Evolutionary conservation across 1,140 invertebrate genomes (phyloP).

Genomic region (Dryas iulia): DNA sequence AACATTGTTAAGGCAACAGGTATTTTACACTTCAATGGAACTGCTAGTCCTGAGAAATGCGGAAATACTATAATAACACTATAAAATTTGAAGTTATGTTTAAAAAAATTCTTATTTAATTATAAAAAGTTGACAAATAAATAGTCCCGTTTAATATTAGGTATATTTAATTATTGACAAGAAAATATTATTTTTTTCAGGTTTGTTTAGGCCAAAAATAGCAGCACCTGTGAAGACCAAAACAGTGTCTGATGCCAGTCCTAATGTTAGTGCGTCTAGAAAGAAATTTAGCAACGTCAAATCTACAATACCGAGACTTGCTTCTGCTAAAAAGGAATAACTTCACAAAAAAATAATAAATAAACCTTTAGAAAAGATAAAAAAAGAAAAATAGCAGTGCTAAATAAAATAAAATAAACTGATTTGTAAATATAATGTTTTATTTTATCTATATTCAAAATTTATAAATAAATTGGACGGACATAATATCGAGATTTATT

Average conservation of each 20-base stretch:
- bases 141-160: too few relatives aligned
- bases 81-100: too few relatives aligned
- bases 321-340: constrained; percentile 54
- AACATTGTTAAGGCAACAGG: too few relatives aligned
- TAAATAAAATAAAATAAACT: background rate
- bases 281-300: constrained; percentile 69
- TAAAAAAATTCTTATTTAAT: too few relatives aligned
- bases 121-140: too few relatives aligned
- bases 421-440: background rate
- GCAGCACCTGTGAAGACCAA: constrained; percentile 43
- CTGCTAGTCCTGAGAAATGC: too few relatives aligned
- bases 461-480: background rate
- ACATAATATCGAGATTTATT: background rate
- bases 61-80: too few relatives aligned
- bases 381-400: background rate
- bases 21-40: too few relatives aligned
- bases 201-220: constrained; percentile 55
- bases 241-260: constrained; percentile 39
- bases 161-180: too few relatives aligned
- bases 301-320: constrained; percentile 66
- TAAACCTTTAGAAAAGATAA: background rate
- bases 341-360: too few relatives aligned
- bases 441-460: background rate
- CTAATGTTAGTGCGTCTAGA: constrained; percentile 50
- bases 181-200: constrained; percentile 39